Evolutionary conservation across 2,797 vertebrate genomes (phyloP).

Genomic region (Coregonus sp.): DNA sequence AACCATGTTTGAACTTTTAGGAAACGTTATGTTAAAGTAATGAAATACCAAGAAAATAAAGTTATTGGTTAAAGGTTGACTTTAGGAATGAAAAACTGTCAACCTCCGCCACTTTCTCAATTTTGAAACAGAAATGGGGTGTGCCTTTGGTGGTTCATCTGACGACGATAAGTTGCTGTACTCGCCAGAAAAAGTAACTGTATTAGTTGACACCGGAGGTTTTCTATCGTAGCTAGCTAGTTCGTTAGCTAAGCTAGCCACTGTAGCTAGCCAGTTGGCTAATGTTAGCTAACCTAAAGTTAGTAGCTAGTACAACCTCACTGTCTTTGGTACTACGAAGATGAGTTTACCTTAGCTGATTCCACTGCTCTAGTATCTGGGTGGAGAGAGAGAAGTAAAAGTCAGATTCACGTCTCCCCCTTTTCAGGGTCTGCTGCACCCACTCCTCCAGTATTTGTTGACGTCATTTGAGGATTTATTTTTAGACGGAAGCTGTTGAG

Average conservation of each 20-base stretch:
- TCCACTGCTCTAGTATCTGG: no score
- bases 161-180: neutral
- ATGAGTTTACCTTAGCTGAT: no score
- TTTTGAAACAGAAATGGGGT: neutral
- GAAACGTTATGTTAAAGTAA: no score
- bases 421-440: no score
- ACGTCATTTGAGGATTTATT: no score
- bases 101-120: neutral
- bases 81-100: neutral
- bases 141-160: neutral
- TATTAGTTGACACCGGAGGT: neutral
- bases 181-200: neutral
- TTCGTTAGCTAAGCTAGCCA: neutral
- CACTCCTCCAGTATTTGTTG: no score
- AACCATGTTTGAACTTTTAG: no score
- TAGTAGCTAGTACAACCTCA: neutral
- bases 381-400: no score
- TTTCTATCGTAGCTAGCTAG: neutral
- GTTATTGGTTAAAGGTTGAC: neutral
- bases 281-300: neutral
- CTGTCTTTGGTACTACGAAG: no score
- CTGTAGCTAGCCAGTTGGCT: neutral
- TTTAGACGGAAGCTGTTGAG: no score
- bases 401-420: no score
- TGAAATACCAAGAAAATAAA: no score